phyloP scores from a whole-genome alignment of 1,140 invertebrate genomes.

The Aporrectodea caliginosa region DNA sequence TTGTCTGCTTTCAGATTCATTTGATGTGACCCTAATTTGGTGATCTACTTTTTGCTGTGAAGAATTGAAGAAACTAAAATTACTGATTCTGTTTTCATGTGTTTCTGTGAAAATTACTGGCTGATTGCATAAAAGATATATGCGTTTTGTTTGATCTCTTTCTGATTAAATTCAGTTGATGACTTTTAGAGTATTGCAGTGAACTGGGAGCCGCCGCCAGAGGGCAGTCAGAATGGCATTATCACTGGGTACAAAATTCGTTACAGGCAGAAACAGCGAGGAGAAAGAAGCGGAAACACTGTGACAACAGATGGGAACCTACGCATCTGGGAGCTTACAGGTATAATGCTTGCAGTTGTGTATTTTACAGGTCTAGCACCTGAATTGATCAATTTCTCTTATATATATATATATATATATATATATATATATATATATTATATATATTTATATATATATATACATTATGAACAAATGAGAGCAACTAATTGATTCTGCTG shows the following conservation, averaged over 20 bases:
- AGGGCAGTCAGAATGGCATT: constrained; percentile 72
- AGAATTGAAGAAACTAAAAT: too few relatives aligned
- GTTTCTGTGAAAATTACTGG: too few relatives aligned
- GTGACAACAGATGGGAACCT: constrained; percentile 80
- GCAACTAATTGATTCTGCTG: not conserved
- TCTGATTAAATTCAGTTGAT: constrained; percentile 76
- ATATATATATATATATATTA: constrained; percentile 16
- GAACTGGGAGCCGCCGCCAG: constrained; percentile 74
- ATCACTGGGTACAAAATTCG: constrained; percentile 94
- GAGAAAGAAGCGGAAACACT: constrained; percentile 60
- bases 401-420: constrained; percentile 9
- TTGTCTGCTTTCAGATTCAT: too few relatives aligned
- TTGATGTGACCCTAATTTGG: too few relatives aligned
- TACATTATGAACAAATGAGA: not conserved
- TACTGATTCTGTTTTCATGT: too few relatives aligned
- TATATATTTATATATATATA: constrained; percentile 12
- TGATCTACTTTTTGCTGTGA: too few relatives aligned
- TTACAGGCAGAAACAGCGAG: constrained; percentile 68
- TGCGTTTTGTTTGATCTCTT: constrained; percentile 14
- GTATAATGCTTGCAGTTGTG: constrained; percentile 34
- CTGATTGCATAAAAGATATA: too few relatives aligned
- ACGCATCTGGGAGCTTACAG: constrained; percentile 69
- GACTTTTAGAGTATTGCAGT: constrained; percentile 76
- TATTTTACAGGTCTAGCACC: not conserved
- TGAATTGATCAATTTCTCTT: not conserved